phyloP scores from a whole-genome alignment of 2,113 vertebrate species.

The Myiozetetes cayanensis region DNA sequence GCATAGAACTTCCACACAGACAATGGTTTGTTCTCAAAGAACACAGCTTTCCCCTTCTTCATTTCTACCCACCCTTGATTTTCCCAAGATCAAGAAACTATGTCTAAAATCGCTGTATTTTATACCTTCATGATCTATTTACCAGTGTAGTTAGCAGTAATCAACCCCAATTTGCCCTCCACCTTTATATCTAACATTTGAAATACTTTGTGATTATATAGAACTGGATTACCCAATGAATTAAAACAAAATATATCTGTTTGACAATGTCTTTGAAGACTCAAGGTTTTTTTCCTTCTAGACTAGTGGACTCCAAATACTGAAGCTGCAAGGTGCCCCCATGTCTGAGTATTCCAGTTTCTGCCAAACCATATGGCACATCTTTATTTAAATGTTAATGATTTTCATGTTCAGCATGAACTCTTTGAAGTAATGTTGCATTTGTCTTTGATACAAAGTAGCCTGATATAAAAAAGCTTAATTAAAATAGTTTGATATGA shows the following conservation, averaged over 20 bases:
- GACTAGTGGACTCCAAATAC: background rate
- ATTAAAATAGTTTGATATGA: conserved; percentile 41
- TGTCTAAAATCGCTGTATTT: background rate
- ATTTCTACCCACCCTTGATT: background rate
- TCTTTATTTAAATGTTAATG: conserved; percentile 12
- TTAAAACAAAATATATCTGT: background rate
- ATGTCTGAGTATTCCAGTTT: background rate
- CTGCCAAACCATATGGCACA: conserved; percentile 1
- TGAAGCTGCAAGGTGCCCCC: background rate
- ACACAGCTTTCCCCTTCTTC: background rate
- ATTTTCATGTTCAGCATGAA: conserved; percentile 3
- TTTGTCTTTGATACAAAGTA: conserved; percentile 25
- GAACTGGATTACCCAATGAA: background rate
- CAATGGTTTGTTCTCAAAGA: background rate
- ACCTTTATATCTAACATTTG: background rate
- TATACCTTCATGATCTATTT: background rate
- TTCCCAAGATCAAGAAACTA: background rate
- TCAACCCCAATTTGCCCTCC: background rate
- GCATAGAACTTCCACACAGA: background rate
- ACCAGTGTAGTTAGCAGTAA: background rate
- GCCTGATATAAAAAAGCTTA: conserved; percentile 1
- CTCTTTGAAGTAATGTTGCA: conserved; percentile 30
- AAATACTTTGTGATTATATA: background rate
- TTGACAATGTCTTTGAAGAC: background rate
- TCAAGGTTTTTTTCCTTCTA: background rate